Evolutionary conservation across 1,140 invertebrate species (phyloP), one percentile per base, ranked within the genome.

Genomic region (Bicyclus anynana): DNA sequence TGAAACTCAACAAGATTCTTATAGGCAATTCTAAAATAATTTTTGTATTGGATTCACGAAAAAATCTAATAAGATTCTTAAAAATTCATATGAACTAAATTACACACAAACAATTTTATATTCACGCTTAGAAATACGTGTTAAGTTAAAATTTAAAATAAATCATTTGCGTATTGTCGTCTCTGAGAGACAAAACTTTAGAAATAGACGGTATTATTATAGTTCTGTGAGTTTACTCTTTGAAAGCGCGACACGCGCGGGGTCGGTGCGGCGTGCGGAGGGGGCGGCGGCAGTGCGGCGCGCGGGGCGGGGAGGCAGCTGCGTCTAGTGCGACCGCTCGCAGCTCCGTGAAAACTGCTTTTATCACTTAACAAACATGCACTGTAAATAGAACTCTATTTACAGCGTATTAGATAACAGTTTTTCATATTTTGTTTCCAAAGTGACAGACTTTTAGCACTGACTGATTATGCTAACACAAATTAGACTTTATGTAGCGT

Each of bases 281-380:
- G 53, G 59, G 58, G 46, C 33, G 62, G 50, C 14, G 29, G 29
- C 14, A 52, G 14, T 7, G 72, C 60, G 74, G 64, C 50, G 57
- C 51, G 72, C 49, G 69, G 69, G 67, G 69, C 33, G 69, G 53
- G 62, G 66, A 59, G 78, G 76, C 77, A 80, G 81, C 78, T 84
- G 81, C 79, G 81, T 84, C 84, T 84, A 84, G 80, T 80, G 77
- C 72, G 74, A 71, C 76, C 73, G 74, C 71, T 79, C 72, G 67
- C 67, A 72, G 70, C 76, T 74, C 74, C 69, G 70, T 79, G 74
- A 83, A 86, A 80, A 81, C 69, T 75, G 74, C 72, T 79, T 79
- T 76, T 77, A 74, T 80, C 67, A 67, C 52, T 67, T 50, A 55
- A 55, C 27, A 21, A 59, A 48, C 23, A 13, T 13, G 53, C 58